Conservation (phyloP, 1,140 invertebrate species). For the Chrysoperla carnea region DNA sequence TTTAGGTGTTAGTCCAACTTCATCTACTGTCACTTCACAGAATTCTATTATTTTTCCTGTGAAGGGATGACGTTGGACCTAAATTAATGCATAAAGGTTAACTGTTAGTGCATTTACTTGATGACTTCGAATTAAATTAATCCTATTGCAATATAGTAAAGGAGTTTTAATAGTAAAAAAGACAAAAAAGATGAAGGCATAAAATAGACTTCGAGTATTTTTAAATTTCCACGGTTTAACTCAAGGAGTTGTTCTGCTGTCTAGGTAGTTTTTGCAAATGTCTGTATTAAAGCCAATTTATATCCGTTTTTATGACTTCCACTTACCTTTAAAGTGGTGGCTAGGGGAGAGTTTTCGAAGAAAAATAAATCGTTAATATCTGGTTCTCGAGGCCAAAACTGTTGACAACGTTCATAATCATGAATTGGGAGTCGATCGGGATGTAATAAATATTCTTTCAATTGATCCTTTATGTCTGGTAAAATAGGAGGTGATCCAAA, state of each 20-base stretch:
- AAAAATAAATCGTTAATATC: slow-evolving; percentile 30
- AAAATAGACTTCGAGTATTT: no score
- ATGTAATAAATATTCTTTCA: slow-evolving; percentile 36
- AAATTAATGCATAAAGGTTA: neutral
- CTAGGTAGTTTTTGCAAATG: no score
- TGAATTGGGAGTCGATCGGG: slow-evolving; percentile 44
- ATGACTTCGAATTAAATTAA: no score
- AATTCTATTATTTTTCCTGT: slow-evolving; percentile 51
- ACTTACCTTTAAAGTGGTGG: slow-evolving; percentile 27
- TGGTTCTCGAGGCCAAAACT: slow-evolving; percentile 33
- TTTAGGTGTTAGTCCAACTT: slow-evolving; percentile 42
- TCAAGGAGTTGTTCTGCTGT: no score
- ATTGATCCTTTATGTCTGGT: slow-evolving; percentile 29
- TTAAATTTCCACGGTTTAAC: no score
- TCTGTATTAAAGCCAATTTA: no score
- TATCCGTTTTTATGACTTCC: no score
- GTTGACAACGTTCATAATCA: slow-evolving; percentile 33
- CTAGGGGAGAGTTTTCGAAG: slow-evolving; percentile 25
- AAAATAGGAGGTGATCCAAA: slow-evolving; percentile 35
- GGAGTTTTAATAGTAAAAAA: slow-evolving; percentile 3
- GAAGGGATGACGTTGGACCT: slow-evolving; percentile 47
- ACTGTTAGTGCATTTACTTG: neutral
- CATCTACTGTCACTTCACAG: slow-evolving; percentile 40
- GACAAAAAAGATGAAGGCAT: slow-evolving; percentile 8
- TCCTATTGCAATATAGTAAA: slow-evolving; percentile 1